Percentiles rank a stretch among this genome's conserved stretches.
phyloP scores from a whole-genome alignment of 2,888 invertebrate genomes.

The Drosophila gaucha region DNA sequence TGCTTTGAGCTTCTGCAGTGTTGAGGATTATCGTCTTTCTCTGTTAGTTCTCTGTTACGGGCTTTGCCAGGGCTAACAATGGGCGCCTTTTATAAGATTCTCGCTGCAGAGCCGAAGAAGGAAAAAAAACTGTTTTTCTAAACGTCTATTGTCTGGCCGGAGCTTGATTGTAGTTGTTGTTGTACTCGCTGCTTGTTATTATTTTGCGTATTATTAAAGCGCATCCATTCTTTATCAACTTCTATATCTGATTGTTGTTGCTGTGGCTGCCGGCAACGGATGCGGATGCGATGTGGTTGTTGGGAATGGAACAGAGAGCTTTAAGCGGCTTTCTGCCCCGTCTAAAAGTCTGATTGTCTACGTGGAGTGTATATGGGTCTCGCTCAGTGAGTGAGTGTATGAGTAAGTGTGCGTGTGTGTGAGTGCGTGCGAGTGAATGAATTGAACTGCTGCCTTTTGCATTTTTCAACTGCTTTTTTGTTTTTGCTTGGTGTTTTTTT shows the following conservation, averaged over 20 bases:
- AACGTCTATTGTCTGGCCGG: conserved; percentile 59
- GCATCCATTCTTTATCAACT: conserved; percentile 71
- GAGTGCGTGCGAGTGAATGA: conserved; percentile 56
- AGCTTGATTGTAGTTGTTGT: conserved; percentile 57
- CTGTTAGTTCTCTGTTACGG: conserved; percentile 54
- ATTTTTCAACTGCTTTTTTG: conserved; percentile 66
- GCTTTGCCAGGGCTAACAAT: conserved; percentile 38
- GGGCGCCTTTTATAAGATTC: conserved; percentile 42
- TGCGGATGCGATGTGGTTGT: conserved; percentile 53
- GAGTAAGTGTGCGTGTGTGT: conserved; percentile 1
- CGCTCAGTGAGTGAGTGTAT: background rate
- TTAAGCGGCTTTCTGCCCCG: conserved; percentile 65
- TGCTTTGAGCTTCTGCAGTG: conserved; percentile 51
- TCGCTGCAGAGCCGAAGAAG: conserved; percentile 1
- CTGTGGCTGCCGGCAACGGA: conserved; percentile 41
- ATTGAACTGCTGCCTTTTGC: conserved; percentile 72
- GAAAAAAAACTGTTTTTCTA: conserved; percentile 43
- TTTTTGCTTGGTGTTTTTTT: conserved; percentile 14
- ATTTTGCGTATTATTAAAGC: conserved; percentile 74
- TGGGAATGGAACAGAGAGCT: conserved; percentile 44
- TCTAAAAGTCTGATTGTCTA: conserved; percentile 31
- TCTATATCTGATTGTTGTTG: conserved; percentile 47
- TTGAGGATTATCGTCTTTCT: conserved; percentile 57
- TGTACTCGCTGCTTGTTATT: conserved; percentile 49
- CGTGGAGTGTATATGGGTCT: conserved; percentile 7